Conservation (phyloP, 1,140 invertebrate genomes). For the Drosophila eugracilis region DNA sequence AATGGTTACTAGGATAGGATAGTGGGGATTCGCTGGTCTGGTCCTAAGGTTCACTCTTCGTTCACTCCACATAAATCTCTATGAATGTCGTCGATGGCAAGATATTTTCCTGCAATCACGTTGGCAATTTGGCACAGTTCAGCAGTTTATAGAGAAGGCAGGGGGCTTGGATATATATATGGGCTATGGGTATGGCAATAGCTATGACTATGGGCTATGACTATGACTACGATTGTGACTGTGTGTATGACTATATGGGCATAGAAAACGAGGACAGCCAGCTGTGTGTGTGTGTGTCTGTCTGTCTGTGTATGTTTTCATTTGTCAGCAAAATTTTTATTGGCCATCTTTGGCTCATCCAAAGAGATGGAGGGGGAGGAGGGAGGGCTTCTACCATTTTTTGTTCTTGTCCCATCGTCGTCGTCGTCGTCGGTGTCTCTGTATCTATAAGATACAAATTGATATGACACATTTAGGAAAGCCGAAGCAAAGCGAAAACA, state of each 20-base stretch:
- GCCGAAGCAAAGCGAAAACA: constrained; percentile 34
- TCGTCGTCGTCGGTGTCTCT: constrained; percentile 5
- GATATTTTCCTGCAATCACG: constrained; percentile 68
- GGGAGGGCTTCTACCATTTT: no score
- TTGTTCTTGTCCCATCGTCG: not conserved
- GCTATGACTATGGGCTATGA: constrained; percentile 6
- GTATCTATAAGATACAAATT: constrained; percentile 67
- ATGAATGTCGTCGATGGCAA: constrained; percentile 45
- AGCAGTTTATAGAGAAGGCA: constrained; percentile 62
- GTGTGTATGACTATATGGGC: constrained; percentile 12
- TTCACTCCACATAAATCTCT: constrained; percentile 61
- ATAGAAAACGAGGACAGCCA: constrained; percentile 43
- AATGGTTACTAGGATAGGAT: not conserved
- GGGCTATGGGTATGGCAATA: constrained; percentile 7
- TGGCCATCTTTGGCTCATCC: constrained; percentile 60
- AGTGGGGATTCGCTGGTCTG: not conserved
- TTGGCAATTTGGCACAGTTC: constrained; percentile 73
- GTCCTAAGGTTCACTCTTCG: no score
- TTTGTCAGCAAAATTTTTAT: constrained; percentile 70
- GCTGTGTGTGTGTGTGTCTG: constrained; percentile 19
- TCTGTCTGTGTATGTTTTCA: constrained; percentile 52
- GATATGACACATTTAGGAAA: constrained; percentile 73
- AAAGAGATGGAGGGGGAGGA: constrained; percentile 22
- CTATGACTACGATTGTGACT: constrained; percentile 5
- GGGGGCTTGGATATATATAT: constrained; percentile 1